phyloP scores from a whole-genome alignment of 1,140 invertebrate species.

The Habropoda laboriosa region DNA sequence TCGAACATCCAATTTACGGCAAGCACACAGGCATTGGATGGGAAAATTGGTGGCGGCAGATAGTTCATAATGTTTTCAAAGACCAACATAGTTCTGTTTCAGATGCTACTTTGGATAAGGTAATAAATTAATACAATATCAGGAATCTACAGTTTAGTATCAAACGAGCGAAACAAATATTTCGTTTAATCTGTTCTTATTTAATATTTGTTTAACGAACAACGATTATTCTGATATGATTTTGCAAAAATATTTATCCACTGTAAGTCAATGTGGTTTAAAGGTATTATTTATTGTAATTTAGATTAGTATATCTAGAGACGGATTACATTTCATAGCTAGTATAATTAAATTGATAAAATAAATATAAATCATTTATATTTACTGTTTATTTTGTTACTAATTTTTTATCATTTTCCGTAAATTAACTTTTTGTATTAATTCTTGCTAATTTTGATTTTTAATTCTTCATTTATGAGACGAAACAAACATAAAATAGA shows the following conservation, averaged over 20 bases:
- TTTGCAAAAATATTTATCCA: background rate
- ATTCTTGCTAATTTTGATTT: background rate
- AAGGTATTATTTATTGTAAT: background rate
- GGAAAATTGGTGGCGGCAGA: constrained; percentile 90
- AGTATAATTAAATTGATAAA: background rate
- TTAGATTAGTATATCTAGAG: background rate
- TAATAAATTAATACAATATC: constrained; percentile 32
- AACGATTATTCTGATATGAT: background rate
- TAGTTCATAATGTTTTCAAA: constrained; percentile 86
- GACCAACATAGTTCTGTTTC: constrained; percentile 72
- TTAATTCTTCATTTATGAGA: background rate
- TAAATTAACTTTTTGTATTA: background rate
- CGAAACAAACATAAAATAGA: background rate
- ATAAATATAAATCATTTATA: background rate
- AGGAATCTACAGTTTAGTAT: background rate
- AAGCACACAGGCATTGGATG: constrained; percentile 85
- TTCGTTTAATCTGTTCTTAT: background rate
- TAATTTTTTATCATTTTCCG: background rate
- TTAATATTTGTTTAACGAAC: background rate
- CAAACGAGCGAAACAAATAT: background rate
- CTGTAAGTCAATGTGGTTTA: background rate
- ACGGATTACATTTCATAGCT: background rate
- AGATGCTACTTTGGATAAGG: constrained; percentile 70
- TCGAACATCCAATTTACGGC: constrained; percentile 91
- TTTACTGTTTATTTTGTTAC: background rate